Evolutionary conservation across 2,797 vertebrate species (phyloP).

Genomic region (Psittacula derbiana): DNA sequence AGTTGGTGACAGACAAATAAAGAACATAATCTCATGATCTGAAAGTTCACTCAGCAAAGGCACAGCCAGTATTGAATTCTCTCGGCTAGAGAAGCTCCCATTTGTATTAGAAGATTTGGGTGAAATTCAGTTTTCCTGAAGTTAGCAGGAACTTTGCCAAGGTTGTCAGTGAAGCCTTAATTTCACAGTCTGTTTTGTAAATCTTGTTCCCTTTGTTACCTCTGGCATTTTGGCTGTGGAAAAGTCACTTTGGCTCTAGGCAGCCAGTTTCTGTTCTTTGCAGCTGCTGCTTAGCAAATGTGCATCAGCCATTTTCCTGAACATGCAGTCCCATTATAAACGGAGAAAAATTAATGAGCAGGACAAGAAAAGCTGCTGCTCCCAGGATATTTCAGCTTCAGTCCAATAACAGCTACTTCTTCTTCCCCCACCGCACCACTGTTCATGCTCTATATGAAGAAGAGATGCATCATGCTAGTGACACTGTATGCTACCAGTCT

Average conservation of each 20-base stretch:
- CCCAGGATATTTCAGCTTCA: not conserved
- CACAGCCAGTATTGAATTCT: slow-evolving; percentile 9
- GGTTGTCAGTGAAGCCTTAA: not conserved
- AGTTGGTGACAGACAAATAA: slow-evolving; percentile 16
- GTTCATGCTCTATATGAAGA: not conserved
- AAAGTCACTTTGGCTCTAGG: not conserved
- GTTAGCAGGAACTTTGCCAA: not conserved
- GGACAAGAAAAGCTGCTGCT: not conserved
- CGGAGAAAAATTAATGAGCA: not conserved
- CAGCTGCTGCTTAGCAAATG: slow-evolving; percentile 9
- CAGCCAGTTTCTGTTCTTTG: not conserved
- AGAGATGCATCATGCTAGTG: not conserved
- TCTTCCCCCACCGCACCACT: not conserved
- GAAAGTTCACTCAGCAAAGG: not conserved
- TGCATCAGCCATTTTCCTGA: not conserved
- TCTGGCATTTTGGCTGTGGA: not conserved
- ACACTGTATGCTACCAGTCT: not conserved
- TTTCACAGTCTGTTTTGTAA: not conserved
- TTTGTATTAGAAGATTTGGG: not conserved
- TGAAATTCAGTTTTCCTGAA: slow-evolving; percentile 31
- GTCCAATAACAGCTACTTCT: not conserved
- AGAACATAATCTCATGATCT: not conserved
- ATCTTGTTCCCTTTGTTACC: not conserved
- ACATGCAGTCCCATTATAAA: not conserved
- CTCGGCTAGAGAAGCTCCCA: not conserved